Evolutionary conservation across 2,797 vertebrate species (phyloP).

Genomic region (Onychomys torridus): DNA sequence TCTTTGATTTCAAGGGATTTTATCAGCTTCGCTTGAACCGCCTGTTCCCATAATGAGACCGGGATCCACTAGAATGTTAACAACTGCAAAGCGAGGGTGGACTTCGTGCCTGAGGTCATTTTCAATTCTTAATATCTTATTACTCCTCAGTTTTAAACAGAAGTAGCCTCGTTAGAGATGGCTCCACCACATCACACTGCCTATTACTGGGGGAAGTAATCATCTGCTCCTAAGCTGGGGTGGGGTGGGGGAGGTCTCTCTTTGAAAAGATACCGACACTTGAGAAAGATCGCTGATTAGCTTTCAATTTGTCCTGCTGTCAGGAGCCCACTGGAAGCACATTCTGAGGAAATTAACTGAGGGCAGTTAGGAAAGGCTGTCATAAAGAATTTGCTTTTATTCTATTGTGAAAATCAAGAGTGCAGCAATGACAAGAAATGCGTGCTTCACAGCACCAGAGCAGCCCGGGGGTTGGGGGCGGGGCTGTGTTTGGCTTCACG

Average conservation of each 20-base stretch:
- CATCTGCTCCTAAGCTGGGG: neutral
- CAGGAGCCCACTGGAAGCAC: conserved; percentile 65
- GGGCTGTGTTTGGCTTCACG: neutral
- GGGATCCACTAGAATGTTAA: neutral
- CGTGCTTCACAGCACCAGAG: conserved; percentile 28
- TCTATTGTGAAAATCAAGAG: conserved; percentile 67
- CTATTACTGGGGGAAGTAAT: conserved; percentile 30
- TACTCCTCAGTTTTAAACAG: conserved; percentile 51
- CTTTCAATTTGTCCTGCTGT: conserved; percentile 58
- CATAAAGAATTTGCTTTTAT: conserved; percentile 67
- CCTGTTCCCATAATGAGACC: neutral
- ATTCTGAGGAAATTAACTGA: conserved; percentile 76
- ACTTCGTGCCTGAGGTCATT: conserved; percentile 28
- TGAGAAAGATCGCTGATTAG: conserved; percentile 56
- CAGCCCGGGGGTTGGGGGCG: conserved; percentile 48
- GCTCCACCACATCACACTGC: neutral
- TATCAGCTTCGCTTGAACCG: neutral
- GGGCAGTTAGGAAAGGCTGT: conserved; percentile 52
- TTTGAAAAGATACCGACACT: conserved; percentile 64
- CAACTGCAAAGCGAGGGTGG: neutral
- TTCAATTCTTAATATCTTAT: conserved; percentile 60
- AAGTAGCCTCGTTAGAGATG: conserved; percentile 41
- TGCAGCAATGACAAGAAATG: conserved; percentile 77
- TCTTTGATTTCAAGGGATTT: neutral
- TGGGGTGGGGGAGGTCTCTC: too few species aligned